These are phyloP conservation scores for Valencia hispanica DNA, from an alignment of 2,797 vertebrate genomes.

Conservation along the genomic window DNA sequence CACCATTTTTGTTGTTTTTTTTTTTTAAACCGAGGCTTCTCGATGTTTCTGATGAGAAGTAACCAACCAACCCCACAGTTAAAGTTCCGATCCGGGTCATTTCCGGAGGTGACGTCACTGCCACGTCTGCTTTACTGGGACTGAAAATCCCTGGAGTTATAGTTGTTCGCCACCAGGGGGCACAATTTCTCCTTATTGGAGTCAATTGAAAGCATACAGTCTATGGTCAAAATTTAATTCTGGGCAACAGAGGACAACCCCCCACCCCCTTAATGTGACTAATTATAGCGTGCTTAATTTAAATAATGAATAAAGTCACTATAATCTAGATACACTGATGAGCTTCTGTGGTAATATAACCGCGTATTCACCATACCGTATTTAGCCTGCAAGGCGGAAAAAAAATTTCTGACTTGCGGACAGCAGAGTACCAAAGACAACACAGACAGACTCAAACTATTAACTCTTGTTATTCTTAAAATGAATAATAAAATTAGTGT, in stretches of 20 bases:
- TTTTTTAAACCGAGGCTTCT: too few species aligned
- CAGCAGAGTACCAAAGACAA: not conserved
- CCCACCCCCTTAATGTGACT: not conserved
- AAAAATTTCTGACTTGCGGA: not conserved
- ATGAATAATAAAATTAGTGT: not conserved
- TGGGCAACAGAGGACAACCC: not conserved
- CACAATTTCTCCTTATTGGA: conserved; percentile 2
- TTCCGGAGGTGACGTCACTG: conserved; percentile 85
- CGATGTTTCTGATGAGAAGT: conserved; percentile 51
- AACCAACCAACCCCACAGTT: conserved; percentile 64
- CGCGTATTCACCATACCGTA: not conserved
- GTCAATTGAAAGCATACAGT: too few species aligned
- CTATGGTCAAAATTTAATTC: not conserved
- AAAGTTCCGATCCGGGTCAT: conserved; percentile 80
- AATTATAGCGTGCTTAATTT: not conserved
- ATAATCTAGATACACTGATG: not conserved
- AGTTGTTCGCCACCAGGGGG: not conserved
- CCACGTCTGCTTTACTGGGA: conserved; percentile 81
- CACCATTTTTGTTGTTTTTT: conserved; percentile 43
- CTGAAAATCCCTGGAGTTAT: not conserved
- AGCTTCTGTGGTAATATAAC: not conserved
- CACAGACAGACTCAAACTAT: not conserved
- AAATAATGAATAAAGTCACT: not conserved
- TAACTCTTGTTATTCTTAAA: not conserved
- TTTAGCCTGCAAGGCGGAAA: not conserved